Base-by-base conservation (phyloP, 2,797 vertebrate species). In the Pyrocephalus nanus region DNA sequence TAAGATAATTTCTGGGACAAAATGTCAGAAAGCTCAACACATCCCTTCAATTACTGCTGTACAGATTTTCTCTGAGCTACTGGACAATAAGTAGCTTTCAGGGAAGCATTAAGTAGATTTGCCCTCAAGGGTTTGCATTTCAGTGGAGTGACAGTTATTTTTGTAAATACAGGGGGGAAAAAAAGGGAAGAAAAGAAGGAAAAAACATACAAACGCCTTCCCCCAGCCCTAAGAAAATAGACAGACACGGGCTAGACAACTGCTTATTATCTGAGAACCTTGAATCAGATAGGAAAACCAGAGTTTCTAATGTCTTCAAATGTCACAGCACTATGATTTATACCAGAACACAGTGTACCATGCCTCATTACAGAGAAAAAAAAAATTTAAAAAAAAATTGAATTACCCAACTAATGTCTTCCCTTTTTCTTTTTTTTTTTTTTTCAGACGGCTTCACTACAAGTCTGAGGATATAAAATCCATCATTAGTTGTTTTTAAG, bases 401-500 rank as follows among this genome's bases (percentile, higher is more conserved):
- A 97, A 98, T 97, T 97, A 97, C 93, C 36, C 45, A 85, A 94
- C 95, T 96, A 97, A 97, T 96, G 93, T 90, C 88, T 96, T 91
- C 89, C 94, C 74, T 40, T 40, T 75, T 25, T 5, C 5, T 9
- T 16, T 23, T 2, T 7, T 54, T 40, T 67, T 95, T 96, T 96
- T 96, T 95, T 89, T 69, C 93, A 85, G 90, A 88, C 53, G 40
- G 95, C 95, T 95, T 91, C 69, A 15, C 83, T 92, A 87, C 85
- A 26, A 95, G 89, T 94, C 92, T 62, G 48, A 94, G 88, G 93
- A 95, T 94, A 94, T 96, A 96, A 97, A 96, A 97, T 96, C 95
- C 97, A 98, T 97, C 97, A 94, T 98, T 98, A 98, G 97, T 95
- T 97, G 96, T 96, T 98, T 98, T 98, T 98, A 98, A 98, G 98